Conservation (phyloP, 2,797 vertebrate species). For the Xerus rutilus region DNA sequence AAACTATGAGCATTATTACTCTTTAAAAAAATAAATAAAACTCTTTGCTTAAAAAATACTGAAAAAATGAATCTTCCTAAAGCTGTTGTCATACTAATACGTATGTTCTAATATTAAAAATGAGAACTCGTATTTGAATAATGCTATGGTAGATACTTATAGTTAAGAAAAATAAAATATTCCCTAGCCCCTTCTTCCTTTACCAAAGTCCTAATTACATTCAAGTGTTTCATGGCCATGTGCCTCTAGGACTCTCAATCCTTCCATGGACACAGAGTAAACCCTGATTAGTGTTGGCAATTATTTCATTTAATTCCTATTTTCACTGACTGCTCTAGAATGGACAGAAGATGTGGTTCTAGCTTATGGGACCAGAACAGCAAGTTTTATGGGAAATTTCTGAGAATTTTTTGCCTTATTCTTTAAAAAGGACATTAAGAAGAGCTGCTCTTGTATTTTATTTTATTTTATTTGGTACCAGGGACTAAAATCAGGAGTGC, state of each 20-base stretch:
- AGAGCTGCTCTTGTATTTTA: background rate
- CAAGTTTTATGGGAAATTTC: background rate
- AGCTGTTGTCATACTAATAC: background rate
- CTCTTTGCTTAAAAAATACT: conserved; percentile 22
- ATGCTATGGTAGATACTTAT: background rate
- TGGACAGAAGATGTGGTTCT: background rate
- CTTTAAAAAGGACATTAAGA: conserved; percentile 10
- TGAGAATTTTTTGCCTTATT: background rate
- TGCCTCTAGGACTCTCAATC: background rate
- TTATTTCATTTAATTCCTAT: conserved; percentile 8
- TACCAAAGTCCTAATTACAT: background rate
- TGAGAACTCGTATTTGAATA: background rate
- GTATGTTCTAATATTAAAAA: background rate
- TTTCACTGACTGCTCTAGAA: conserved; percentile 28
- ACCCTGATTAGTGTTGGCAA: background rate
- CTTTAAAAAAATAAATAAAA: background rate
- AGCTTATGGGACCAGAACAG: background rate
- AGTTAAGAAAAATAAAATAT: background rate
- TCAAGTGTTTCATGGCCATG: background rate
- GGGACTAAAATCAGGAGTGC: too few species aligned
- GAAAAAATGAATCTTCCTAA: background rate
- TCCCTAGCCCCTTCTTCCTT: background rate
- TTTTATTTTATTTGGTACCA: too few species aligned
- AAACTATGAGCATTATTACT: background rate
- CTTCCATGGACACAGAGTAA: conserved; percentile 9